Conservation (phyloP, 2,888 invertebrate genomes). For the Tetragonula carbonaria region DNA sequence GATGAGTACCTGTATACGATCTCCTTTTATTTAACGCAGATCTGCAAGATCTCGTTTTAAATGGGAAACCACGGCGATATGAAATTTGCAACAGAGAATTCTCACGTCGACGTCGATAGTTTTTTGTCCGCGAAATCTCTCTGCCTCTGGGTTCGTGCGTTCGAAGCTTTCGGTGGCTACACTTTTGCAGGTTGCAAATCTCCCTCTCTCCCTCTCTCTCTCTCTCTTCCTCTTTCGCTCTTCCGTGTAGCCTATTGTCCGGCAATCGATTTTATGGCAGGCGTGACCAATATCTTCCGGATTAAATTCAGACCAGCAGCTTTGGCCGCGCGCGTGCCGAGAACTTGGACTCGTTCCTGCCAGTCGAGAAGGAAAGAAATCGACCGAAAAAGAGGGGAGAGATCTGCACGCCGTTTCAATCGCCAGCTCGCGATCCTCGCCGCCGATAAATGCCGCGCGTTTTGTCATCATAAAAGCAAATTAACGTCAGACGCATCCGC, state of each 20-base stretch:
- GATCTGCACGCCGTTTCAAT: neutral
- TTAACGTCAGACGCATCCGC: slow-evolving; percentile 6
- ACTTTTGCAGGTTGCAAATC: slow-evolving; percentile 10
- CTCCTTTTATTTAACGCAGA: too few species aligned
- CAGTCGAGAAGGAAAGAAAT: neutral
- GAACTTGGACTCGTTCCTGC: neutral
- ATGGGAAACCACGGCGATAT: neutral
- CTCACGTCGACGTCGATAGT: neutral
- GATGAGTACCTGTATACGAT: too few species aligned
- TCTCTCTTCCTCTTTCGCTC: too few species aligned
- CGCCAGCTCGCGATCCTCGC: neutral
- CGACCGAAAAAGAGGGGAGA: neutral
- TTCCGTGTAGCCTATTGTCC: slow-evolving; percentile 18
- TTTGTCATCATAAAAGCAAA: slow-evolving; percentile 12
- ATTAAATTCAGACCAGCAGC: slow-evolving; percentile 11
- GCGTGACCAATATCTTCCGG: slow-evolving; percentile 17
- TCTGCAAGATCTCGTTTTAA: too few species aligned
- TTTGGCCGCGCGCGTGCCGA: neutral
- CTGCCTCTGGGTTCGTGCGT: neutral
- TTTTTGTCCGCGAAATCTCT: neutral
- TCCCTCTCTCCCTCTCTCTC: neutral
- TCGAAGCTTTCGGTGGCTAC: slow-evolving; percentile 13
- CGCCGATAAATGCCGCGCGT: neutral
- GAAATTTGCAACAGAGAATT: neutral
- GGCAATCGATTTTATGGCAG: slow-evolving; percentile 37